Conservation (phyloP, 2,113 vertebrate genomes). For the Greenwoodochromis staneri region DNA sequence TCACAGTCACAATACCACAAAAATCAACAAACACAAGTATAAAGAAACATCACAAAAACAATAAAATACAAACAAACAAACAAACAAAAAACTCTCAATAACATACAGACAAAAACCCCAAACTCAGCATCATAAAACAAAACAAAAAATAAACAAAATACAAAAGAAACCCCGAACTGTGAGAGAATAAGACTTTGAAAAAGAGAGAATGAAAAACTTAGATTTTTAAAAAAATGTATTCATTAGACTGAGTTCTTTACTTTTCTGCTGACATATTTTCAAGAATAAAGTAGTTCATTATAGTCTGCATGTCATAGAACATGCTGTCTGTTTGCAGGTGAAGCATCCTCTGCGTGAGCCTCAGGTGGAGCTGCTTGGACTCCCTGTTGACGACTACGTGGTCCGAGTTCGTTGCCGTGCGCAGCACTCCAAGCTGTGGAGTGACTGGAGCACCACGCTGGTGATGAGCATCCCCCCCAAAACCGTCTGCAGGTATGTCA, state of each 20-base stretch:
- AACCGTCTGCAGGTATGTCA: conserved; percentile 25
- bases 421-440: conserved; percentile 63
- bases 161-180: background rate
- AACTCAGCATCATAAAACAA: background rate
- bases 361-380: conserved; percentile 59
- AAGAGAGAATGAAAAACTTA: accelerated
- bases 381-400: conserved; percentile 50
- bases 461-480: conserved; percentile 38
- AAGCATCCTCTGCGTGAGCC: conserved; percentile 62
- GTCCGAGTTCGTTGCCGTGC: conserved; percentile 68
- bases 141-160: background rate
- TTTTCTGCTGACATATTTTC: background rate
- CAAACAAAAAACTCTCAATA: background rate
- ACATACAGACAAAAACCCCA: background rate
- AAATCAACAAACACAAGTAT: background rate
- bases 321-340: conserved; percentile 39
- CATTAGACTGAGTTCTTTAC: background rate
- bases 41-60: background rate
- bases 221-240: accelerated
- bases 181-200: background rate
- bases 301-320: background rate
- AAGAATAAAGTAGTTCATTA: background rate
- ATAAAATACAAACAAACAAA: background rate
- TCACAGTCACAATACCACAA: background rate
- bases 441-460: conserved; percentile 62